Base-by-base conservation (phyloP, 2,797 vertebrate species). In the Leuciscus waleckii region DNA sequence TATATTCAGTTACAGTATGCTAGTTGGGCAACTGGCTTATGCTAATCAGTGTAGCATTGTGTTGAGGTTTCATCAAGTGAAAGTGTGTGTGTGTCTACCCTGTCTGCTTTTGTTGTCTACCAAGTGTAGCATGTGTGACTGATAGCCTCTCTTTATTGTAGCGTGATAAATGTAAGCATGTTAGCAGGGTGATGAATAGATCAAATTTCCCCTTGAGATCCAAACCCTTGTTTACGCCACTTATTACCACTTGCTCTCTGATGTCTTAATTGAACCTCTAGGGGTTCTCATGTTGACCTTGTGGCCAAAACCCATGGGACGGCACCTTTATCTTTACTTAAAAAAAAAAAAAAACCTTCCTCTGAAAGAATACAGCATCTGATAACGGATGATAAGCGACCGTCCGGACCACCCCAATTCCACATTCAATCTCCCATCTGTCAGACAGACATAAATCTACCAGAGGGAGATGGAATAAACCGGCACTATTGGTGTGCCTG, bases 191-290 rank as follows among this genome's bases (percentile, higher is more conserved):
- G 93, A 94, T 93, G 90, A 94, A 94, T 94, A 87, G 81, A 89
- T 90, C 70, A 82, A 86, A n/a, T 84, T 77, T 92, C 92, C 90
- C 88, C 56, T 43, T 78, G 90, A 90, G 92, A 90, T 80, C 17
- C 14, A 74, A 86, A 89, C 88, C 81, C 89, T 91, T 87, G 90
- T 92, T 93, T 92, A 92, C 89, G 90, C 19, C 82, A 90, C 92
- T 93, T 91, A 91, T 93, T 93, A 93, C 89, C 61, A 89, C 70
- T 76, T 74, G 73, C 88, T 84, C 88, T 79, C 85, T 90, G 91
- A 91, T 88, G 90, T 80, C 91, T 93, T 93, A 94, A 95, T 93
- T 93, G 93, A 94, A 93, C 92, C 90, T 90, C 63, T 41, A 10
- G 81, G 81, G 89, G 85, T 87, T 80, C 88, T 85, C 65, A 87